These are phyloP conservation scores for Stenoptilia bipunctidactyla DNA, from an alignment of 2,888 invertebrate species.

Conservation along the genomic window DNA sequence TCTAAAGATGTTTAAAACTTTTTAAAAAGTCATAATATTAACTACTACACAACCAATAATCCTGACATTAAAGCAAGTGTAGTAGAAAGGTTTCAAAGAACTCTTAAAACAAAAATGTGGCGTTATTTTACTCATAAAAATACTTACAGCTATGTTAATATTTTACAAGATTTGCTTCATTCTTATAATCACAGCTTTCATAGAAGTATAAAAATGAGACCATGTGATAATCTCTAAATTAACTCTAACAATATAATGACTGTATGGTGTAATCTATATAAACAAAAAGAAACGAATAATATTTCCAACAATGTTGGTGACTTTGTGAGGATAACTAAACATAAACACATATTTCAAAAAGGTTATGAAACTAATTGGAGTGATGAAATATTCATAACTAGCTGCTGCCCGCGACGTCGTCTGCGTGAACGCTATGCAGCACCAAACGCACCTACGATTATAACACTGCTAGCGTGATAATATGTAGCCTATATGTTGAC, in stretches of 20 bases:
- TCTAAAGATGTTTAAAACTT: too few relatives aligned
- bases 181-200: slow-evolving; percentile 17
- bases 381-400: slow-evolving; percentile 23
- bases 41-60: slow-evolving; percentile 3
- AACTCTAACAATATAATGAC: slow-evolving; percentile 17
- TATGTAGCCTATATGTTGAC: too few relatives aligned
- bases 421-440: too few relatives aligned
- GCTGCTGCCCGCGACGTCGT: too few relatives aligned
- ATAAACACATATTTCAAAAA: slow-evolving; percentile 21
- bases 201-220: slow-evolving; percentile 7
- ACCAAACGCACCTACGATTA: too few relatives aligned
- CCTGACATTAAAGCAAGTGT: slow-evolving; percentile 1
- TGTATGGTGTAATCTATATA: slow-evolving; percentile 15
- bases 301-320: slow-evolving; percentile 8
- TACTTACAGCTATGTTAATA: slow-evolving; percentile 7
- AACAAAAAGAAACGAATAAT: not conserved
- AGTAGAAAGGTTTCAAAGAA: slow-evolving; percentile 4
- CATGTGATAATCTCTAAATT: slow-evolving; percentile 20
- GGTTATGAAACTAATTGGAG: slow-evolving; percentile 23
- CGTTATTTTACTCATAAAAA: slow-evolving; percentile 9
- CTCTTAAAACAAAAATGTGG: slow-evolving; percentile 12
- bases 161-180: slow-evolving; percentile 9
- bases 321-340: slow-evolving; percentile 19
- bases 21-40: not conserved
- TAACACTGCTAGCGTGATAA: too few relatives aligned